Evolutionary conservation across 1,140 invertebrate species (phyloP).

Genomic region (Nasonia longicornis): DNA sequence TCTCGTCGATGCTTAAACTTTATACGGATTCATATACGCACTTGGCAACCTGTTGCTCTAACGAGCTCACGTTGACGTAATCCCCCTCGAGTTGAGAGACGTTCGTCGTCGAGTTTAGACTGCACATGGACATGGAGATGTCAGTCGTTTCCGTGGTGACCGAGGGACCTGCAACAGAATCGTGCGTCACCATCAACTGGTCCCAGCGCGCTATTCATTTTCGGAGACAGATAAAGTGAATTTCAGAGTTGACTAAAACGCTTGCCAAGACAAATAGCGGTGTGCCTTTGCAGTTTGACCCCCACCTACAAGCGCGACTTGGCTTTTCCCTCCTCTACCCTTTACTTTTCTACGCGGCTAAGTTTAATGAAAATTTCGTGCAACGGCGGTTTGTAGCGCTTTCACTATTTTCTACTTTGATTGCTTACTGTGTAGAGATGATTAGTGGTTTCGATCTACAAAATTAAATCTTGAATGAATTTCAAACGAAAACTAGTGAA

Average conservation of each 20-base stretch:
- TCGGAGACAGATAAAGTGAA: not conserved
- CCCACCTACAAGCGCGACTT: not conserved
- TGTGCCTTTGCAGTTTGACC: not conserved
- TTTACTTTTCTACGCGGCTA: not conserved
- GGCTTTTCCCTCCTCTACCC: not conserved
- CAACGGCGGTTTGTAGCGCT: not conserved
- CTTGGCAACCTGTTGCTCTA: constrained; percentile 60
- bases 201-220: not conserved
- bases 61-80: constrained; percentile 66
- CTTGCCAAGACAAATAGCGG: constrained; percentile 3
- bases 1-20: not conserved
- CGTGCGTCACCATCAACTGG: not conserved
- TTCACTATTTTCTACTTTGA: not conserved
- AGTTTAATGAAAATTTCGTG: constrained; percentile 11
- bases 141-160: constrained; percentile 72
- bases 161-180: constrained; percentile 67
- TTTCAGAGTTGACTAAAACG: not conserved
- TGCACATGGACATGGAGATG: constrained; percentile 71
- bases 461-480: not conserved
- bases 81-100: constrained; percentile 69
- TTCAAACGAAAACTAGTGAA: too few species aligned
- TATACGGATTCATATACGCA: constrained; percentile 49
- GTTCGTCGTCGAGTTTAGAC: constrained; percentile 68
- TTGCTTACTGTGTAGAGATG: not conserved
- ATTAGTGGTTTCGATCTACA: not conserved